A percentile compares a stretch with the other conserved stretches of the same genome.
Evolutionary conservation across 2,113 vertebrate genomes (phyloP).

Genomic region (Phyllostomus hastatus): DNA sequence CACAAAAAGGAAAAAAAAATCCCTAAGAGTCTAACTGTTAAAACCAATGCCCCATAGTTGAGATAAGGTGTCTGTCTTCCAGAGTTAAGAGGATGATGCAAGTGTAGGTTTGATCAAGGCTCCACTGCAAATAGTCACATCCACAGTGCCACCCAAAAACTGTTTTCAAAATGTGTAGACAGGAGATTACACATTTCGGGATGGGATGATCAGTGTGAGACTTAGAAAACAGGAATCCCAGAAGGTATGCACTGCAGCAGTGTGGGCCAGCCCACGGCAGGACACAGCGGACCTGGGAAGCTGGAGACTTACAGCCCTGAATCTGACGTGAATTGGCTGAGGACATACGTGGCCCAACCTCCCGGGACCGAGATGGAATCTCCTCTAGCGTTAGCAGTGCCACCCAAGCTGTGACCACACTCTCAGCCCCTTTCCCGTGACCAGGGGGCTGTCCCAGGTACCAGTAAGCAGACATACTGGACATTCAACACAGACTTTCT

Average conservation of each 20-base stretch:
- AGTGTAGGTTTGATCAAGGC: neutral
- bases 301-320: neutral
- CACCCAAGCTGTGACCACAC: neutral
- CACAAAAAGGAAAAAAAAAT: neutral
- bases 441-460: neutral
- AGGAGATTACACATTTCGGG: neutral
- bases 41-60: neutral
- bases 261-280: neutral
- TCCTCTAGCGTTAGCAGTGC: too few relatives aligned
- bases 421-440: neutral
- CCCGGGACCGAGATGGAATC: neutral
- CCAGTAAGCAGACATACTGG: neutral
- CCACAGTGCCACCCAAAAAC: neutral
- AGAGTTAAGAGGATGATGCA: neutral
- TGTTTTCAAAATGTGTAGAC: neutral
- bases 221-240: neutral
- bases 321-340: neutral
- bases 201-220: neutral
- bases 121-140: neutral
- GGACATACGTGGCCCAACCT: neutral
- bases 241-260: rapidly evolving
- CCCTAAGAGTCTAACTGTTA: neutral
- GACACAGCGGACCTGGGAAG: neutral
- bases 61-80: neutral
- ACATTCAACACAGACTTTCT: neutral